These are phyloP conservation scores for Cottoperca gobio DNA, from an alignment of 2,797 vertebrate genomes.

Conservation along the genomic window DNA sequence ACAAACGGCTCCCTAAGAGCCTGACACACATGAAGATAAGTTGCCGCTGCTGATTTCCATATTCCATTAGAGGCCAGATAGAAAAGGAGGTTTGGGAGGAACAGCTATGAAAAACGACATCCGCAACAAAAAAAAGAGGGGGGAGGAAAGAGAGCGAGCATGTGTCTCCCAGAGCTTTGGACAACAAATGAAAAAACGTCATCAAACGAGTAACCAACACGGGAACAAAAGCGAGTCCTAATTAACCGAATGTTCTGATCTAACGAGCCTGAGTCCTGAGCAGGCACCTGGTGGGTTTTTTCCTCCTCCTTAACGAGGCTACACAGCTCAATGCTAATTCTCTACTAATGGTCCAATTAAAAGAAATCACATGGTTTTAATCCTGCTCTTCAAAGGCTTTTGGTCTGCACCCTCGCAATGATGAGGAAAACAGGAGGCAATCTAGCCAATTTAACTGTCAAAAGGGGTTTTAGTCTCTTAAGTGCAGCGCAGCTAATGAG, in stretches of 20 bases:
- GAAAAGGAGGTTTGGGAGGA: slow-evolving; percentile 48
- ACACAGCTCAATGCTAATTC: slow-evolving; percentile 84
- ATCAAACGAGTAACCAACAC: slow-evolving; percentile 61
- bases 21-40: slow-evolving; percentile 66
- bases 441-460: slow-evolving; percentile 85
- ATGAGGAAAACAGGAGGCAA: slow-evolving; percentile 84
- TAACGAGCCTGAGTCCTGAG: slow-evolving; percentile 73
- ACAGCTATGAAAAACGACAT: slow-evolving; percentile 36
- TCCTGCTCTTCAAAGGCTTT: slow-evolving; percentile 85
- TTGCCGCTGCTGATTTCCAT: slow-evolving; percentile 66
- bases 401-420: slow-evolving; percentile 76
- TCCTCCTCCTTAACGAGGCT: slow-evolving; percentile 78
- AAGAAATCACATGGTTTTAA: slow-evolving; percentile 87
- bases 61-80: slow-evolving; percentile 62
- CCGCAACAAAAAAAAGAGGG: neutral
- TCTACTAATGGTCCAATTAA: slow-evolving; percentile 87
- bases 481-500: slow-evolving; percentile 83
- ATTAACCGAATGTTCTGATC: slow-evolving; percentile 77
- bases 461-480: slow-evolving; percentile 82
- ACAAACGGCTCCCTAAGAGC: slow-evolving; percentile 61
- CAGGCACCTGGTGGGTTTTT: slow-evolving; percentile 78
- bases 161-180: slow-evolving; percentile 41
- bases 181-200: slow-evolving; percentile 64
- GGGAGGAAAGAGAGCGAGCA: slow-evolving; percentile 21
- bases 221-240: slow-evolving; percentile 76